Conservation (phyloP, 1,140 invertebrate genomes). For the Drosophila sproati region DNA sequence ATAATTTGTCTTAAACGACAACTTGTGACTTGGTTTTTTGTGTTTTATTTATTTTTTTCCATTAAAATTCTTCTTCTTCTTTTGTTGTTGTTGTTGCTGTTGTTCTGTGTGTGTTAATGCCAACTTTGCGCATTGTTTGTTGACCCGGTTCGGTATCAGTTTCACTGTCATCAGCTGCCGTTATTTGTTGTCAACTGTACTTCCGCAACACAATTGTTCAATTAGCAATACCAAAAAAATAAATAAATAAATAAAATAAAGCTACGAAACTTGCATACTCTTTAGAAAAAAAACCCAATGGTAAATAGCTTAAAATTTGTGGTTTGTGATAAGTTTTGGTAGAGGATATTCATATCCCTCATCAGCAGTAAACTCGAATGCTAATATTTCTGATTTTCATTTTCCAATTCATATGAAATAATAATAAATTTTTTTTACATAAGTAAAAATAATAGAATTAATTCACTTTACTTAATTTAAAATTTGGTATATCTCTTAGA, state of each 20-base stretch:
- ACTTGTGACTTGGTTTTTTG: constrained; percentile 30
- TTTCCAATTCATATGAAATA: neutral
- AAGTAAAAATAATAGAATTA: too few relatives aligned
- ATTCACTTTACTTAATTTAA: too few relatives aligned
- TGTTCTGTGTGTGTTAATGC: neutral
- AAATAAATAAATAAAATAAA: neutral
- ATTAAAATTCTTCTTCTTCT: too few relatives aligned
- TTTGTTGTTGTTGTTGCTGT: too few relatives aligned
- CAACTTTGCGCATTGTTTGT: constrained; percentile 16
- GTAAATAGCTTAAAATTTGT: too few relatives aligned
- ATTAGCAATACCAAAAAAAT: constrained; percentile 13
- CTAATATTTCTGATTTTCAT: too few relatives aligned
- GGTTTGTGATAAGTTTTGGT: too few relatives aligned
- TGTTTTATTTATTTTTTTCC: neutral
- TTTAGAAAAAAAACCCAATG: neutral
- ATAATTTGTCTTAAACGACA: constrained; percentile 70
- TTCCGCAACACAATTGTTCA: constrained; percentile 48
- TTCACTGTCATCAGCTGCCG: constrained; percentile 27
- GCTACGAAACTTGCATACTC: neutral
- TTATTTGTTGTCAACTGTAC: constrained; percentile 29
- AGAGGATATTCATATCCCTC: too few relatives aligned
- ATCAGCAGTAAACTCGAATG: too few relatives aligned
- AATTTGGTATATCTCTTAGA: too few relatives aligned
- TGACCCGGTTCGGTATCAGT: constrained; percentile 3
- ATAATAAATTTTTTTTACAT: too few relatives aligned